Base-by-base conservation (phyloP, 1,140 invertebrate species). In the Drosophila pseudoobscura region DNA sequence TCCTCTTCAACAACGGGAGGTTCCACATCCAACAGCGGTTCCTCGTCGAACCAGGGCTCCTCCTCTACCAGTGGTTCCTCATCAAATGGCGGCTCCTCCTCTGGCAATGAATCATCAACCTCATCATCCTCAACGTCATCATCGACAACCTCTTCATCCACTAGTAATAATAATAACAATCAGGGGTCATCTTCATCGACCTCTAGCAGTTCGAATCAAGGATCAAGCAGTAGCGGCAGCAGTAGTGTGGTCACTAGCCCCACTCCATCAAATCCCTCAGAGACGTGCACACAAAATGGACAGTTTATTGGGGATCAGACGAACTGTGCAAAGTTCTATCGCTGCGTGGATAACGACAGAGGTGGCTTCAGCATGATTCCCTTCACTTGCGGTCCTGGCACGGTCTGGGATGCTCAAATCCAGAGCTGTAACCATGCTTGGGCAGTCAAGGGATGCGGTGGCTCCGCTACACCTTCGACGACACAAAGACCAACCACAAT, bases 261-360 rank as follows among this genome's bases (percentile, higher is more conserved):
- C 6, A 24, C 11, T 0, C 31, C 69, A 9, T 55, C 79, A 22
- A 89, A 79, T 39, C 80, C 90, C 0, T 62, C 75, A 8, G 87
- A 82, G 24, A 83, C 69, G 29, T 82, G 85, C 49, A 93, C 93
- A 80, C 93, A 93, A 41, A 89, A 91, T 45, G 90, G 87, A 2
- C 79, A 91, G 60, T 95, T 95, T 80, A 91, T 94, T 65, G 92
- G 92, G 6, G 92, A 95, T 77, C 79, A 92, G 39, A 92, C 92
- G 17, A 92, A 95, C 71, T 96, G 95, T 73, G 92, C 92, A 53
- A 94, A 94, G 78, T 96, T 96, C 79, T 95, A 95, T 78, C 92
- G 95, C 55, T 96, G 95, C 82, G 94, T 95, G 2, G 92, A 94
- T 72, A 93, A 94, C 73, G 93, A 93, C 24, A 90, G 92, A 58